Conservation (phyloP, 2,888 invertebrate genomes). For the Agrilus biguttatus region DNA sequence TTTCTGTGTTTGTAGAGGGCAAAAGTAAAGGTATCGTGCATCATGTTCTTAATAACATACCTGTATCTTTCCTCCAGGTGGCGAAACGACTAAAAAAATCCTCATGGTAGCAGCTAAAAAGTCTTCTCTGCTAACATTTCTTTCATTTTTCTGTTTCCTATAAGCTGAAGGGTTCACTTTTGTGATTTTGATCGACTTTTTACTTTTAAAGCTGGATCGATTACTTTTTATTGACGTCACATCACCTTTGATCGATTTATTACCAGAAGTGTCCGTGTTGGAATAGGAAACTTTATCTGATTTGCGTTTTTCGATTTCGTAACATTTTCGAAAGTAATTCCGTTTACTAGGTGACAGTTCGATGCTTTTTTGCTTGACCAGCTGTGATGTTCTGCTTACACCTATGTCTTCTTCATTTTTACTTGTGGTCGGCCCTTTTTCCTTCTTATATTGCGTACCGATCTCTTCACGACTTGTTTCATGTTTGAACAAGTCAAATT, state of each 20-base stretch:
- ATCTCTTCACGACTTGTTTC: conserved; percentile 17
- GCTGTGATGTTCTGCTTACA: conserved; percentile 7
- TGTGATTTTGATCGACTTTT: conserved; percentile 11
- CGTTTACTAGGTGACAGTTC: conserved; percentile 14
- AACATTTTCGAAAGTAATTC: conserved; percentile 13
- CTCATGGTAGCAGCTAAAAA: conserved; percentile 60
- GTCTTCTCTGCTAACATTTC: conserved; percentile 42
- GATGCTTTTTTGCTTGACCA: conserved; percentile 26
- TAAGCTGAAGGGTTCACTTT: conserved; percentile 13
- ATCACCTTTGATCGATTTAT: conserved; percentile 14
- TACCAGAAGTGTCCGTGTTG: conserved; percentile 10
- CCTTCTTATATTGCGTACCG: conserved; percentile 5
- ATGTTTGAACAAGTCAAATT: conserved; percentile 19
- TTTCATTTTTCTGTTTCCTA: conserved; percentile 14
- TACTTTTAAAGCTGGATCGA: conserved; percentile 20
- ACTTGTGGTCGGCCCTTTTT: conserved; percentile 22
- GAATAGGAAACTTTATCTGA: too few species aligned
- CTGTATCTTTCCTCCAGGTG: conserved; percentile 46
- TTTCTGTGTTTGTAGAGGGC: too few species aligned
- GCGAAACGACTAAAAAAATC: conserved; percentile 58
- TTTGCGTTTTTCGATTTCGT: too few species aligned
- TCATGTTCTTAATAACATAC: conserved; percentile 21
- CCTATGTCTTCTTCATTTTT: conserved; percentile 6
- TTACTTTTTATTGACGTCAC: conserved; percentile 20
- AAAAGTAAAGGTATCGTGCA: too few species aligned